Percentiles rank a stretch among this genome's conserved stretches.
These are phyloP conservation scores for Himalopsyche japonica DNA, from an alignment of 2,888 invertebrate species.

Conservation along the genomic window DNA sequence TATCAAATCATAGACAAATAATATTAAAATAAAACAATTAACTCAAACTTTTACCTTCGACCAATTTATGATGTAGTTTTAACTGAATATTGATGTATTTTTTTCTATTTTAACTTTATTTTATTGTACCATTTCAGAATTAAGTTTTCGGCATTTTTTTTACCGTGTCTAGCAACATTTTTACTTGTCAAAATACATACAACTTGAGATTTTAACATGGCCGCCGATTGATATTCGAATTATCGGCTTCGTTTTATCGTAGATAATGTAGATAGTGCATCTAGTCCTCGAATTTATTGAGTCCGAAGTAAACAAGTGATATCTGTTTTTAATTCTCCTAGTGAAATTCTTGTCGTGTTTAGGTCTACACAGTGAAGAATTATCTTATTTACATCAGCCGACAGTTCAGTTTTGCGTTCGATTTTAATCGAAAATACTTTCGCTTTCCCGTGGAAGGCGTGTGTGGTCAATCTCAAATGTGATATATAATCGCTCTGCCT, in stretches of 20 bases:
- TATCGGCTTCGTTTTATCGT: slow-evolving; percentile 14
- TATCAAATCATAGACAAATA: too few species aligned
- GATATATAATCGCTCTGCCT: slow-evolving; percentile 9
- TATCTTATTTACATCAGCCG: slow-evolving; percentile 11
- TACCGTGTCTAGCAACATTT: not conserved
- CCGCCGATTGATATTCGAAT: slow-evolving; percentile 17
- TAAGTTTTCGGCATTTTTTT: not conserved
- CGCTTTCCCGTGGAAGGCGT: slow-evolving; percentile 20
- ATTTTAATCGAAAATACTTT: slow-evolving; percentile 22
- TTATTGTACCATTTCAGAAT: too few species aligned
- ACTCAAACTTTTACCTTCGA: too few species aligned
- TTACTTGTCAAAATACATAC: slow-evolving; percentile 23
- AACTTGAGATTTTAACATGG: slow-evolving; percentile 21
- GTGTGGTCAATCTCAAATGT: slow-evolving; percentile 25
- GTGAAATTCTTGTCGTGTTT: not conserved
- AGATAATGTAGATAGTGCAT: slow-evolving; percentile 22
- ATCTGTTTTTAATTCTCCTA: not conserved
- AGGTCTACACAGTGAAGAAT: not conserved
- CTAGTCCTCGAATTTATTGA: slow-evolving; percentile 11
- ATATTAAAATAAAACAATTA: too few species aligned
- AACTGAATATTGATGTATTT: too few species aligned
- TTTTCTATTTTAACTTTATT: too few species aligned
- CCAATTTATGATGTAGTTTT: too few species aligned
- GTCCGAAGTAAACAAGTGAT: not conserved
- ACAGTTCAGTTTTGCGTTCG: slow-evolving; percentile 18